Conservation (phyloP, 2,113 vertebrate genomes). For the Alces alces region DNA sequence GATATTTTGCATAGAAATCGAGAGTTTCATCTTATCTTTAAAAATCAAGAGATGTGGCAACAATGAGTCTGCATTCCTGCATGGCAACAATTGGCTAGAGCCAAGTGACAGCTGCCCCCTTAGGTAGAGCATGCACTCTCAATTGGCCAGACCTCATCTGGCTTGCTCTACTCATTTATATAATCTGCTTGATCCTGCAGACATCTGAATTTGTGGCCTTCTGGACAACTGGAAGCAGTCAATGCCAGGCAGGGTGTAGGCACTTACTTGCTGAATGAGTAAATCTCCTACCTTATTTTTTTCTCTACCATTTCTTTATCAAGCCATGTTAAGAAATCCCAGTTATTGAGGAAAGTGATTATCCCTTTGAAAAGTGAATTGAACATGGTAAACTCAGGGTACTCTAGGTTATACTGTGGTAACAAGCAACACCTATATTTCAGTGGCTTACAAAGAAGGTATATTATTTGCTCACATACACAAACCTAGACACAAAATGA, state of each 20-base stretch:
- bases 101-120: background rate
- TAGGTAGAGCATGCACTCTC: background rate
- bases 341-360: background rate
- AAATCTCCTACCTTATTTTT: background rate
- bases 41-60: background rate
- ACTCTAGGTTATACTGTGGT: background rate
- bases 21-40: background rate
- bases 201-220: background rate
- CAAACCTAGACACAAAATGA: background rate
- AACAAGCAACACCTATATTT: background rate
- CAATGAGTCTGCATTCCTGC: background rate
- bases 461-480: slow-evolving; percentile 39
- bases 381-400: background rate
- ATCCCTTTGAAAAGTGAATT: background rate
- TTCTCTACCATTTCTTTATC: background rate
- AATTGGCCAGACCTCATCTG: background rate
- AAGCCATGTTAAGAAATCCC: background rate
- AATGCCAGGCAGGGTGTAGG: background rate
- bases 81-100: background rate
- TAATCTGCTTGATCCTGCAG: background rate
- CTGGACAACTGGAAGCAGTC: background rate
- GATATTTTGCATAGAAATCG: background rate
- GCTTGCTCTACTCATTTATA: background rate
- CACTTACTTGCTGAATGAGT: background rate
- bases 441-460: background rate